Conservation (phyloP, 2,888 invertebrate genomes). For the Spisula solida region DNA sequence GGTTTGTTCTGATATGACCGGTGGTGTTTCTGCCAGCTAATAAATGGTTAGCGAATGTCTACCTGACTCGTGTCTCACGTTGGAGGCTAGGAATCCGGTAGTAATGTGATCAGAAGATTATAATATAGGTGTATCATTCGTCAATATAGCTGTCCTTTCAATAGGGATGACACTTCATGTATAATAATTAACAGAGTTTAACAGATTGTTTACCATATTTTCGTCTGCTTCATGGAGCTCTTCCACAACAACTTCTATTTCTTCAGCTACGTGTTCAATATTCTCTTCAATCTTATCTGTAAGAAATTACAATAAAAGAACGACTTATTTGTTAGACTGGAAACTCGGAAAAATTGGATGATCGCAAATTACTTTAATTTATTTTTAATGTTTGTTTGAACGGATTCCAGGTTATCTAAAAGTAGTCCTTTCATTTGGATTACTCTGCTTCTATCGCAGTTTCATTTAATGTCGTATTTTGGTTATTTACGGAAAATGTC, state of each 20-base stretch:
- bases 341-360: too few relatives aligned
- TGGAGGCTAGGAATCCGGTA: neutral
- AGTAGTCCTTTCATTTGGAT: neutral
- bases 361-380: too few relatives aligned
- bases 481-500: too few relatives aligned
- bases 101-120: neutral
- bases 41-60: neutral
- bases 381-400: too few relatives aligned
- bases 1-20: neutral
- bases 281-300: constrained; percentile 47
- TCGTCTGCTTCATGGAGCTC: constrained; percentile 47
- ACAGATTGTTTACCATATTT: constrained; percentile 34
- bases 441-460: neutral
- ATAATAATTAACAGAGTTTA: too few relatives aligned
- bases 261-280: constrained; percentile 26
- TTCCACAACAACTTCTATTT: constrained; percentile 35
- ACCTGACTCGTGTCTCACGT: neutral
- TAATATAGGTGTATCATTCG: neutral
- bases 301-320: neutral
- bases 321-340: too few relatives aligned
- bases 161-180: too few relatives aligned
- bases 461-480: neutral
- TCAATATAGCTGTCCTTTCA: neutral
- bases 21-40: neutral
- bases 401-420: neutral